These are phyloP conservation scores for Leucoraja ocellata DNA, from an alignment of 2,797 vertebrate species.

Conservation along the genomic window DNA sequence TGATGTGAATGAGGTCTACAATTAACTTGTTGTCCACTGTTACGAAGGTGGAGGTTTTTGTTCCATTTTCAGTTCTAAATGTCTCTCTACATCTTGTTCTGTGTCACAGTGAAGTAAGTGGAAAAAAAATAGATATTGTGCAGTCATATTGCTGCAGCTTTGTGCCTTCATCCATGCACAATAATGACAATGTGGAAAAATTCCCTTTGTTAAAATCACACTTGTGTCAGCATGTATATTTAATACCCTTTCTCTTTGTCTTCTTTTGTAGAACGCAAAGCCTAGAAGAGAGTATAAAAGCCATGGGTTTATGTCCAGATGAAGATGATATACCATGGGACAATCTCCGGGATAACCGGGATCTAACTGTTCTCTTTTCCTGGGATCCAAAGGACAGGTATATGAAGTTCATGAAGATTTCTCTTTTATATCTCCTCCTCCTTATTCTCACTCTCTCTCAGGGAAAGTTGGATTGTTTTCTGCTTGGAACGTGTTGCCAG, in stretches of 20 bases:
- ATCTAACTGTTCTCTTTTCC: conserved; percentile 84
- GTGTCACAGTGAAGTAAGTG: not conserved
- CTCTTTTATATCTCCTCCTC: no score
- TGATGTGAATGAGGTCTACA: not conserved
- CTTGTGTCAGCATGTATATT: not conserved
- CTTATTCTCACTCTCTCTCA: no score
- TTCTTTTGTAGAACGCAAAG: conserved; percentile 60
- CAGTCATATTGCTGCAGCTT: not conserved
- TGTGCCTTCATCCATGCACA: not conserved
- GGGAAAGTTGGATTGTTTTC: no score
- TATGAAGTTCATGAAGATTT: no score
- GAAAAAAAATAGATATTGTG: not conserved
- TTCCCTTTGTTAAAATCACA: not conserved
- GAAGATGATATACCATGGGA: conserved; percentile 96
- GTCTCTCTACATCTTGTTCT: not conserved
- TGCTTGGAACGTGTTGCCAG: no score
- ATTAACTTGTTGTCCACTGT: not conserved
- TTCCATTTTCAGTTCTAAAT: not conserved
- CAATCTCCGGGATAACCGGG: conserved; percentile 83
- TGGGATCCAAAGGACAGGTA: conserved; percentile 88
- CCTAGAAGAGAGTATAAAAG: conserved; percentile 89
- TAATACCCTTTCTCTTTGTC: not conserved
- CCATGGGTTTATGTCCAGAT: conserved; percentile 87
- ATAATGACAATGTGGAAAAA: not conserved
- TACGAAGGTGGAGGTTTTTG: not conserved